A percentile compares a stretch with the other conserved stretches of the same genome.
Conservation (phyloP, 1,140 invertebrate species). For the Gryon sp. region DNA sequence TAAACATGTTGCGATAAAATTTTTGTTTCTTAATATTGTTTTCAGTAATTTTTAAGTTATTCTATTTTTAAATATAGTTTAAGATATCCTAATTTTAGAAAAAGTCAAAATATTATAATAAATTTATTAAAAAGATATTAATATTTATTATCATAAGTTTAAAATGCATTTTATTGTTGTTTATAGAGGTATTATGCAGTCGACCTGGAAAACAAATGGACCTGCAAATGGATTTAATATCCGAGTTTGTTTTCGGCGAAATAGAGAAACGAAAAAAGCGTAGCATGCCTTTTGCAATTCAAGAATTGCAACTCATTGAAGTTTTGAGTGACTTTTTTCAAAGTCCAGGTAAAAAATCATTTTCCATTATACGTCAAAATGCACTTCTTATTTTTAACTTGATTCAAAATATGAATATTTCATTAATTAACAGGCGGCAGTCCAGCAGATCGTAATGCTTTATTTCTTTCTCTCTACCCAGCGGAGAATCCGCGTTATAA, state of each 20-base stretch:
- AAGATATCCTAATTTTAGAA: too few species aligned
- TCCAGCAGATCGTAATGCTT: conserved; percentile 87
- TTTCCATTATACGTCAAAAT: too few species aligned
- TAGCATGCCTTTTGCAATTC: conserved; percentile 80
- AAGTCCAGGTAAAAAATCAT: conserved; percentile 72
- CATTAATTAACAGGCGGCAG: conserved; percentile 75
- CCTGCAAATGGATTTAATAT: conserved; percentile 87
- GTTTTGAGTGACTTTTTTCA: conserved; percentile 88
- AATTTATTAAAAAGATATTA: too few species aligned
- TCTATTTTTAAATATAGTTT: too few species aligned
- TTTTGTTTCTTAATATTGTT: not conserved
- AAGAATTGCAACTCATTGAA: conserved; percentile 88
- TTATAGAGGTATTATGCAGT: conserved; percentile 77
- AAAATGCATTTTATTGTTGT: conserved; percentile 29
- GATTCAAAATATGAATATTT: conserved; percentile 1
- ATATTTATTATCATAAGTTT: too few species aligned
- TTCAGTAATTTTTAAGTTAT: too few species aligned
- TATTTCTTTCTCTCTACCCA: conserved; percentile 88
- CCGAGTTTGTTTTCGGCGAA: conserved; percentile 91
- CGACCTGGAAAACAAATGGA: conserved; percentile 81
- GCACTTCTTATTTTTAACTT: too few species aligned
- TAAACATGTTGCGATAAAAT: not conserved
- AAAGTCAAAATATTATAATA: too few species aligned
- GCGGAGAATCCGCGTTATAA: conserved; percentile 84
- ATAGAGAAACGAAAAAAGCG: conserved; percentile 83